Evolutionary conservation across 2,888 invertebrate species (phyloP).

Genomic region (Nymphalis polychloros): DNA sequence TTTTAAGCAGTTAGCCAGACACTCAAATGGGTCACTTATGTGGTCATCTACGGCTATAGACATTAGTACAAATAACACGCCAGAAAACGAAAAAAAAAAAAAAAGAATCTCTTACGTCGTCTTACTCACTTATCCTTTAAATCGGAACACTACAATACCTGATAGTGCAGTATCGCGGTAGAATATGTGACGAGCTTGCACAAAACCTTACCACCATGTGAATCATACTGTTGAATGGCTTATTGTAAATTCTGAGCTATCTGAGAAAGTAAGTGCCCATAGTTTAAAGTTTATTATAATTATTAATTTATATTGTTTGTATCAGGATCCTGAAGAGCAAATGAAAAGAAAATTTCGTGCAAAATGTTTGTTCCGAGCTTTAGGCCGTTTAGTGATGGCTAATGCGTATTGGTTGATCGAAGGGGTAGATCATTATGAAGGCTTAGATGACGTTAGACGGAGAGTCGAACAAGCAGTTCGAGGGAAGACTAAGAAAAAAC

Average conservation of each 20-base stretch:
- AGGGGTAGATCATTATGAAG: constrained; percentile 70
- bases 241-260: background rate
- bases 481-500: constrained; percentile 72
- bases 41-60: too few species aligned
- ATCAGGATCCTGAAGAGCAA: constrained; percentile 64
- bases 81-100: too few species aligned
- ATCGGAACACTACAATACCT: too few species aligned
- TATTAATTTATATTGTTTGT: background rate
- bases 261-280: background rate
- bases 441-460: constrained; percentile 77
- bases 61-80: too few species aligned
- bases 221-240: background rate
- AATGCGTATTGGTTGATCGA: constrained; percentile 83
- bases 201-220: too few species aligned
- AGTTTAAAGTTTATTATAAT: background rate
- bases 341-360: constrained; percentile 70
- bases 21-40: too few species aligned
- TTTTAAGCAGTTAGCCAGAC: too few species aligned
- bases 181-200: too few species aligned
- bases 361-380: constrained; percentile 79
- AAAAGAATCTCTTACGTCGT: too few species aligned
- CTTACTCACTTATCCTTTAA: too few species aligned
- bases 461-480: constrained; percentile 81
- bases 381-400: constrained; percentile 79
- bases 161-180: too few species aligned